Conservation (phyloP, 2,888 invertebrate species). For the Heliothis peltigera region DNA sequence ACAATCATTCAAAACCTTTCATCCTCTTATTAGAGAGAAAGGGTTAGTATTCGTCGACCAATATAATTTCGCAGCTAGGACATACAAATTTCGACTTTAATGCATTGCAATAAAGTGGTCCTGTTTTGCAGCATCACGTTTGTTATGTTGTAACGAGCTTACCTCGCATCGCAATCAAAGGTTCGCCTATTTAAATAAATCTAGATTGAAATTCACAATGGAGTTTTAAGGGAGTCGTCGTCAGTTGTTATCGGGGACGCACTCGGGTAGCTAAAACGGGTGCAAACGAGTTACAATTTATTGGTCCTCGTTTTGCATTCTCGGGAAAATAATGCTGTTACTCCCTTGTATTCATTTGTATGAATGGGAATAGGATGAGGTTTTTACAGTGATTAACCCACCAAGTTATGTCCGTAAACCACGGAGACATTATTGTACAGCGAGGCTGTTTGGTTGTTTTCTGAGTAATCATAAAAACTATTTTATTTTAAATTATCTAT, state of each 20-base stretch:
- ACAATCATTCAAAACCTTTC: constrained; percentile 85
- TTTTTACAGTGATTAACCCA: constrained; percentile 17
- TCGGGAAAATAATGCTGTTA: constrained; percentile 45
- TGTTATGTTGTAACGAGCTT: constrained; percentile 78
- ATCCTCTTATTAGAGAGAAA: constrained; percentile 86
- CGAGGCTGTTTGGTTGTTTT: too few relatives aligned
- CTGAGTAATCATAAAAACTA: too few relatives aligned
- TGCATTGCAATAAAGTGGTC: constrained; percentile 48
- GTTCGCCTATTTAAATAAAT: constrained; percentile 86
- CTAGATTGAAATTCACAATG: constrained; percentile 83
- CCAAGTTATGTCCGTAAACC: neutral
- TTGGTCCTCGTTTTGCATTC: constrained; percentile 36
- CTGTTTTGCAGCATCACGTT: constrained; percentile 53
- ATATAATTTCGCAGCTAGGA: constrained; percentile 34
- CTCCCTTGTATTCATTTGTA: constrained; percentile 35
- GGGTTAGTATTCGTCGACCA: constrained; percentile 75
- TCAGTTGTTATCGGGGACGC: constrained; percentile 60
- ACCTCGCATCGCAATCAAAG: constrained; percentile 83
- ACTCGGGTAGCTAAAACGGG: constrained; percentile 47
- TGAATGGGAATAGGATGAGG: constrained; percentile 14
- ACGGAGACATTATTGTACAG: too few relatives aligned
- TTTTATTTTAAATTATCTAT: too few relatives aligned
- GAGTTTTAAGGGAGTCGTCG: constrained; percentile 69
- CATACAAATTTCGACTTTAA: constrained; percentile 66
- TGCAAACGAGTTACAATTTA: constrained; percentile 53